Base-by-base conservation (phyloP, 2,888 invertebrate species). In the Venustoraphidia nigricollis region DNA sequence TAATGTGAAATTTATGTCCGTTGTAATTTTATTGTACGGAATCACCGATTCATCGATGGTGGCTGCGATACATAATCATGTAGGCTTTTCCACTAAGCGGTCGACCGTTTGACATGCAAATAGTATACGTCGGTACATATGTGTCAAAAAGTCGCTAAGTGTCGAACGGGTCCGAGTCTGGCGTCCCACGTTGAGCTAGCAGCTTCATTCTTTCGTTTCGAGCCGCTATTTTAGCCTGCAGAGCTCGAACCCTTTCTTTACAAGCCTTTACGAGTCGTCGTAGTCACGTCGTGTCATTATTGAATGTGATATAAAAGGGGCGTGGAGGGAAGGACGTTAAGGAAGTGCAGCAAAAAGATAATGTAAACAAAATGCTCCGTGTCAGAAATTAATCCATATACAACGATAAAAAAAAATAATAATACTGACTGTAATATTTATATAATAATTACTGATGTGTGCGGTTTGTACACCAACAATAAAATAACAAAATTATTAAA, bases 191-290 rank as follows among this genome's bases (percentile, higher is more conserved):
- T 73, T 89, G 86, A 66, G 85, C 77, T 62, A 92, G 73, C 60
- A 88, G 74, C 70, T 90, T 91, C 64, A 90, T 83, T 65, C 90
- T 83, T 72, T 92, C 91, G 67, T 81, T 82, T 58, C 87, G 83
- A 70, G 87, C 83, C 63, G 82, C 78, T 63, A 92, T 86, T 76
- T 88, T 88, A 72, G 81, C 83, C 70, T 90, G 88, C 64, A 92
- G 78, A 66, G 80, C 78, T 67, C 85, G 86, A 62, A 89, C 82
- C 70, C 79, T 80, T 71, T 91, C 90, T 67, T 84, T 83, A 75
- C 79, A 85, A 67, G 80, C 82, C 90, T 91, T 27, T 27, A 27
- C 27, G 71, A 58, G 64, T 65, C 66, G 66, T 67, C 38, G 50
- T 40, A 50, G 40, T 45, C 53, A 46, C 34, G 44, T 46, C 34